These are phyloP conservation scores for Brachionus rubens DNA, from an alignment of 1,140 invertebrate genomes.

Conservation along the genomic window DNA sequence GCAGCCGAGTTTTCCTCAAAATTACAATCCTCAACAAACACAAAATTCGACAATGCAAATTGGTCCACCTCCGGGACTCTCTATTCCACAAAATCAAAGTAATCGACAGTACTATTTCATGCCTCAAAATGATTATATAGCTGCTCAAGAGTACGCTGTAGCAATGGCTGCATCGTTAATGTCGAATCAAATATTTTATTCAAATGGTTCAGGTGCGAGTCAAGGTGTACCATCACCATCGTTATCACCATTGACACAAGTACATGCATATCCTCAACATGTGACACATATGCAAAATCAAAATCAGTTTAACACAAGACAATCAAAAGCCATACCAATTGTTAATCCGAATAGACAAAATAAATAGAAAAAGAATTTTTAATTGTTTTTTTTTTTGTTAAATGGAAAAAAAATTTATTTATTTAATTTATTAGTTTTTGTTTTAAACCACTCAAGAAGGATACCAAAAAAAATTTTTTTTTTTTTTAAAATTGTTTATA, in stretches of 20 bases:
- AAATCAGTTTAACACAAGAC: background rate
- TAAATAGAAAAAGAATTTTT: background rate
- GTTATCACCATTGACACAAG: background rate
- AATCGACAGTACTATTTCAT: constrained; percentile 2
- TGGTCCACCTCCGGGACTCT: background rate
- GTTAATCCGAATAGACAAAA: background rate
- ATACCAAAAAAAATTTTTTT: background rate
- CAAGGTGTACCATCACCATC: background rate
- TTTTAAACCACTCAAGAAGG: background rate
- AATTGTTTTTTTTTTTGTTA: background rate
- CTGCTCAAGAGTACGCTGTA: constrained; percentile 7
- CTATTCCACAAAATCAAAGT: background rate
- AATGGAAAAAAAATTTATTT: background rate
- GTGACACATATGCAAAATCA: no score
- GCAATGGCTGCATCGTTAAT: constrained; percentile 12
- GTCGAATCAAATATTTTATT: constrained; percentile 11
- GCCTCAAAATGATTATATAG: background rate
- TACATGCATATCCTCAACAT: background rate
- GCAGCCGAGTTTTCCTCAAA: constrained; percentile 31
- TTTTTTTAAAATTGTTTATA: no score
- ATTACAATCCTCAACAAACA: background rate
- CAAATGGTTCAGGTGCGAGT: background rate
- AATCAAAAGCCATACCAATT: constrained; percentile 19
- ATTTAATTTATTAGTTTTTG: background rate
- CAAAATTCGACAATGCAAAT: background rate